Base-by-base conservation (phyloP, 2,888 invertebrate genomes). In the Amiota mariae region DNA sequence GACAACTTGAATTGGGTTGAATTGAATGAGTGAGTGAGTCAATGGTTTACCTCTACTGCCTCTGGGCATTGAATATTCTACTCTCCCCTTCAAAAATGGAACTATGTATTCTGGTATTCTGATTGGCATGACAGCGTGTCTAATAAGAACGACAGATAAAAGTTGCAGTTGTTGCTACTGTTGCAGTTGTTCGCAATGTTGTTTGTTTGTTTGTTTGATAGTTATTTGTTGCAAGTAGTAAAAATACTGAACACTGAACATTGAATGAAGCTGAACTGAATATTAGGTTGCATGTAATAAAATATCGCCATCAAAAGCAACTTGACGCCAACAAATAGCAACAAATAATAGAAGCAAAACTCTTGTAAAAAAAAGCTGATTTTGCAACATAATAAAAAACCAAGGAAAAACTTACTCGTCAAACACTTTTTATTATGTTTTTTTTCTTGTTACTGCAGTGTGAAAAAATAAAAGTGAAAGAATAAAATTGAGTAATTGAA, bases 121-220 rank as follows among this genome's bases (percentile, higher is more conserved):
- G 63, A 63, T 63, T 63, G 63, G 63, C 46, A 63, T 36, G 63
- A 63, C 24, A 24, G 63, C 15, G 63, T 63, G 46, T 63, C 63
- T 63, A 63, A 63, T 63, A 63, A 63, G 63, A 2, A 8, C 13
- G 46, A 36, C 36, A 63, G 46, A 46, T 46, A 63, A 36, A 54
- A 24, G 36, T 36, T 61, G 9, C 18, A 2, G n/a, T 24, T 24
- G 67, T 11, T 49, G 20, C 15, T 67, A 20, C n/a, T 61, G 61
- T 11, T 64, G 64, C 36, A 64, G 36, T 36, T 36, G 36, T 36
- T 36, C 36, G 2, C 36, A 36, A 36, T 36, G 36, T 36, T 36
- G 36, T 36, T 36, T 36, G 36, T 36, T 36, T 36, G 36, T 36
- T 36, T 36, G 36, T 36, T 36, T 36, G 24, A 1, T 24, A 2